These are phyloP conservation scores for Diorhabda sublineata DNA, from an alignment of 1,140 invertebrate species.

Conservation along the genomic window DNA sequence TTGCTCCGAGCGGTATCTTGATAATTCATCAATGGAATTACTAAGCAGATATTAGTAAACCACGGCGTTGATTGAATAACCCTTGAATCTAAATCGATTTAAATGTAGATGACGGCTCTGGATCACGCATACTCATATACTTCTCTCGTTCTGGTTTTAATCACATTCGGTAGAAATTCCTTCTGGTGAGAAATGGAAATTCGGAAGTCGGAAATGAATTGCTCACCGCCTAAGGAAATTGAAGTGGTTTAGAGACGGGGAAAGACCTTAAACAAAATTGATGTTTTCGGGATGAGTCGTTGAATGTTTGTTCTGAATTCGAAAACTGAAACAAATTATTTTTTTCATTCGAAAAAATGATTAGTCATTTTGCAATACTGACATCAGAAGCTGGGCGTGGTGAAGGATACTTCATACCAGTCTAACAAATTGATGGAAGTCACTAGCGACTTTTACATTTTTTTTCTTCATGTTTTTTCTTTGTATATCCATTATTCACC, in stretches of 20 bases:
- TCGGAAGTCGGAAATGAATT: conserved; percentile 15
- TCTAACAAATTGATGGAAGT: too few relatives aligned
- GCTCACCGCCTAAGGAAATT: conserved; percentile 8
- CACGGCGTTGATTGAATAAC: conserved; percentile 1
- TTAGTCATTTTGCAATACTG: not conserved
- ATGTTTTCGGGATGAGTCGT: conserved; percentile 8
- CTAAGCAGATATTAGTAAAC: not conserved
- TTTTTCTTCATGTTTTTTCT: too few relatives aligned
- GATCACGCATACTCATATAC: not conserved
- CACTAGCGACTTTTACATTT: too few relatives aligned
- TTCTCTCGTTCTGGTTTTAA: conserved; percentile 6
- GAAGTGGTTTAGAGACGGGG: conserved; percentile 13
- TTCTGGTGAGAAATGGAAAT: conserved; percentile 9
- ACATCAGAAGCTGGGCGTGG: not conserved
- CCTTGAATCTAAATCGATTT: not conserved
- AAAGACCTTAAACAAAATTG: conserved; percentile 12
- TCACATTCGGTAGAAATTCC: conserved; percentile 7
- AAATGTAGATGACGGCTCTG: not conserved
- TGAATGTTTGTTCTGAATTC: conserved; percentile 5
- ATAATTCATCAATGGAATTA: not conserved
- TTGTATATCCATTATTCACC: too few relatives aligned
- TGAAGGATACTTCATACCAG: too few relatives aligned
- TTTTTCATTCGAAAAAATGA: not conserved
- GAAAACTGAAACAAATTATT: conserved; percentile 9
- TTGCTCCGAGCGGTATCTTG: not conserved